These are phyloP conservation scores for Thereuonema tuberculata DNA, from an alignment of 1,140 invertebrate species.

Conservation along the genomic window DNA sequence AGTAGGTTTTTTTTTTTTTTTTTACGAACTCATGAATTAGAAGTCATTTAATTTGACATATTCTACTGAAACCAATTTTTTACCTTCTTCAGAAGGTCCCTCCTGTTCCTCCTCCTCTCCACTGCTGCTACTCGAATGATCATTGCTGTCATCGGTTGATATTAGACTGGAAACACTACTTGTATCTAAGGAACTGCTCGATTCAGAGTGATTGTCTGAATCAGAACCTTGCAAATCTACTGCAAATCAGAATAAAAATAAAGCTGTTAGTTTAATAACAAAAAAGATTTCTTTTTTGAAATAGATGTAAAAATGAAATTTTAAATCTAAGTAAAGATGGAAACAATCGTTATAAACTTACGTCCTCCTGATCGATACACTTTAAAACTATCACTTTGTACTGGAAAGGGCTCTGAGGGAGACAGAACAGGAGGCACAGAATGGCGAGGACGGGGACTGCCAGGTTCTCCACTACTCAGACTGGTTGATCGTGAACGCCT, in stretches of 20 bases:
- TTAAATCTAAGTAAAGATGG: background rate
- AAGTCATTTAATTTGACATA: too few species aligned
- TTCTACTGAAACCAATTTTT: too few species aligned
- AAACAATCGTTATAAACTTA: background rate
- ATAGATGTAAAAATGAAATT: background rate
- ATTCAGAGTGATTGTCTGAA: conserved; percentile 8
- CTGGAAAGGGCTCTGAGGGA: conserved; percentile 10
- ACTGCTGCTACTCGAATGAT: background rate
- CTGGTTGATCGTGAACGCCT: conserved; percentile 14
- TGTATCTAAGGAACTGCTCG: conserved; percentile 9
- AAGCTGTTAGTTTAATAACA: too few species aligned
- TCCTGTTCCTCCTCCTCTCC: conserved; percentile 23
- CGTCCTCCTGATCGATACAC: conserved; percentile 36
- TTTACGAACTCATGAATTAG: too few species aligned
- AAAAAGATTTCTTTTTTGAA: too few species aligned
- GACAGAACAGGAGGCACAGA: background rate
- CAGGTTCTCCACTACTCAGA: conserved; percentile 11
- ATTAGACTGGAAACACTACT: conserved; percentile 18
- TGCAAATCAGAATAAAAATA: background rate
- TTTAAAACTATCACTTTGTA: conserved; percentile 40
- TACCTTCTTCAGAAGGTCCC: too few species aligned
- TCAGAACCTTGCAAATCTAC: conserved; percentile 1
- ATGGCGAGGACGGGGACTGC: conserved; percentile 6
- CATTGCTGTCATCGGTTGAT: background rate
- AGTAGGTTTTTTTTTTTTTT: too few species aligned